A percentile compares a stretch with the other conserved stretches of the same genome.
phyloP scores from a whole-genome alignment of 2,113 vertebrate genomes.

The Burhinus bistriatus region DNA sequence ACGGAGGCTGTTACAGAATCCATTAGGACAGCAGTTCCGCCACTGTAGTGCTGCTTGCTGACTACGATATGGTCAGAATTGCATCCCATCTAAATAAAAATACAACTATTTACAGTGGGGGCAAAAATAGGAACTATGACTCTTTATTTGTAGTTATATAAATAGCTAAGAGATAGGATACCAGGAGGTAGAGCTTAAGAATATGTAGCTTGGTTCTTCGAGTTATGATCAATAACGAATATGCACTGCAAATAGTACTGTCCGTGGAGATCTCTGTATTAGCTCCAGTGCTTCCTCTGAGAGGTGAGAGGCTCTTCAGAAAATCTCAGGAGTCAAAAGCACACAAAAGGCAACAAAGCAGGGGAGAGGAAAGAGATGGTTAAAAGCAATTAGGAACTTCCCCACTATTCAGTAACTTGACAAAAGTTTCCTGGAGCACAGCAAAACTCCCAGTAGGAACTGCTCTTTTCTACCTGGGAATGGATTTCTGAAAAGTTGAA shows the following conservation, averaged over 20 bases:
- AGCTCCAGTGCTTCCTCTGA: not conserved
- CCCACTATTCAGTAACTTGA: not conserved
- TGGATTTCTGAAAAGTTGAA: conserved; percentile 17
- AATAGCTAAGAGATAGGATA: not conserved
- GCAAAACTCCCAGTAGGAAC: not conserved
- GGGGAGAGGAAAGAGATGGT: not conserved
- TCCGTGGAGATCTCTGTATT: not conserved
- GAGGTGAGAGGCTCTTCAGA: not conserved
- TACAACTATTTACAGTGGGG: not conserved
- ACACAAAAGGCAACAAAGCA: conserved; percentile 9
- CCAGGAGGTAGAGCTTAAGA: not conserved
- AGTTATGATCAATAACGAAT: not conserved
- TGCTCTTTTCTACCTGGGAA: not conserved
- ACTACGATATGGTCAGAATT: not conserved
- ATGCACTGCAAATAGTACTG: not conserved
- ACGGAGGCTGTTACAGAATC: not conserved
- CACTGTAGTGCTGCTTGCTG: not conserved
- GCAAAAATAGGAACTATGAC: not conserved
- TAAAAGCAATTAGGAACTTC: conserved; percentile 41
- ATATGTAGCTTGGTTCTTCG: not conserved
- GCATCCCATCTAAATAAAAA: not conserved
- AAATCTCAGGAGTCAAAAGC: not conserved
- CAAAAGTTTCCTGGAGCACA: conserved; percentile 19
- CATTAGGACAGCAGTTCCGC: not conserved
- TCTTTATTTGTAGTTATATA: not conserved